Evolutionary conservation across 2,797 vertebrate species (phyloP).

Genomic region (Channallabes apus): DNA sequence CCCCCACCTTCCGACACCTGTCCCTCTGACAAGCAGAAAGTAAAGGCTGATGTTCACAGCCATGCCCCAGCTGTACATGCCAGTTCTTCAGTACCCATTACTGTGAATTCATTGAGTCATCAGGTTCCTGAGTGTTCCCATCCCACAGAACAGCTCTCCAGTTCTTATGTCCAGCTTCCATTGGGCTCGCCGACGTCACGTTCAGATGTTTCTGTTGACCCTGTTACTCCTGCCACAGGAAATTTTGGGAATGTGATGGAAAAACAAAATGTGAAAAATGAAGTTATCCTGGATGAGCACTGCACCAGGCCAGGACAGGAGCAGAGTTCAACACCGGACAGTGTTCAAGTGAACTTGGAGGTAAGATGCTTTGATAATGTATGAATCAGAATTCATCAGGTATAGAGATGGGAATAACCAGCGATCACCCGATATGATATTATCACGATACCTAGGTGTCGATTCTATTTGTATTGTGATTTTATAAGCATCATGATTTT

Average conservation of each 20-base stretch:
- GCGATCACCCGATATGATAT: too few relatives aligned
- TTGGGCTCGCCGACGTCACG: neutral
- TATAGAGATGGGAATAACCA: neutral
- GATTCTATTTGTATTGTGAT: too few relatives aligned
- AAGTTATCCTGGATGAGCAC: constrained; percentile 32
- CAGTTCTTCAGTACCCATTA: constrained; percentile 33
- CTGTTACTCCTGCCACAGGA: constrained; percentile 4
- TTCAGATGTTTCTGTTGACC: neutral
- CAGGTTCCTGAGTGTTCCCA: constrained; percentile 46
- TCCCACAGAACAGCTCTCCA: constrained; percentile 43
- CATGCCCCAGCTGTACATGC: constrained; percentile 34
- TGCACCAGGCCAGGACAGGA: constrained; percentile 49
- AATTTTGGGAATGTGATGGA: constrained; percentile 41
- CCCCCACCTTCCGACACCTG: constrained; percentile 60
- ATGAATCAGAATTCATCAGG: neutral
- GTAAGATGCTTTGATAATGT: constrained; percentile 17
- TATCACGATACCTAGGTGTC: too few relatives aligned
- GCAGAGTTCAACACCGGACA: constrained; percentile 48
- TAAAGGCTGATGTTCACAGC: constrained; percentile 26
- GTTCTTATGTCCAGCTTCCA: constrained; percentile 1
- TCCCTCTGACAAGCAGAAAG: constrained; percentile 22
- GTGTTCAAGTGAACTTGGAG: constrained; percentile 37
- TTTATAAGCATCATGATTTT: too few relatives aligned
- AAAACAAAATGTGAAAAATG: constrained; percentile 32
- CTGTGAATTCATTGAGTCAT: constrained; percentile 38